Evolutionary conservation across 2,888 invertebrate genomes (phyloP).

Genomic region (Frankliniella intonsa): DNA sequence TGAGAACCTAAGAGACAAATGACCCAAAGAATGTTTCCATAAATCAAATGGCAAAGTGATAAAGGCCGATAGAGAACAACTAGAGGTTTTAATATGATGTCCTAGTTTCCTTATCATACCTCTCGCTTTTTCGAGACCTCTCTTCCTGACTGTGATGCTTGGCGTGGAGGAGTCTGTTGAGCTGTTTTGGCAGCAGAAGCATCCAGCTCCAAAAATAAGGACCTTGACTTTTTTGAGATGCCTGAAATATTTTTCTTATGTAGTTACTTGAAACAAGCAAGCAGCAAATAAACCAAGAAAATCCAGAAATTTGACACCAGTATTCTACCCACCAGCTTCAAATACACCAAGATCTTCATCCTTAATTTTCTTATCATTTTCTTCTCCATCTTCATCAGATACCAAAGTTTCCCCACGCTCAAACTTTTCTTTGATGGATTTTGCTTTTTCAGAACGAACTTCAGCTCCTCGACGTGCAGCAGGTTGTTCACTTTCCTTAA

Average conservation of each 20-base stretch:
- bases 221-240: constrained; percentile 81
- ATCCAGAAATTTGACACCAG: not conserved
- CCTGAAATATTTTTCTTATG: constrained; percentile 50
- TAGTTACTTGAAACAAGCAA: not conserved
- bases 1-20: constrained; percentile 26
- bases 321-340: constrained; percentile 61
- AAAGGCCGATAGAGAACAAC: constrained; percentile 30
- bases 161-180: constrained; percentile 54
- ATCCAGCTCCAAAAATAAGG: constrained; percentile 79
- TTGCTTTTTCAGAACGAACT: constrained; percentile 54
- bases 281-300: not conserved
- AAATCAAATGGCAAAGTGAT: constrained; percentile 30
- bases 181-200: constrained; percentile 64
- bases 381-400: constrained; percentile 57
- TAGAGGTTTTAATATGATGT: not conserved
- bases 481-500: constrained; percentile 64
- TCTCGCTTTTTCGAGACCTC: constrained; percentile 47
- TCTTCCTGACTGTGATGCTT: constrained; percentile 53
- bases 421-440: constrained; percentile 71
- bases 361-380: constrained; percentile 39
- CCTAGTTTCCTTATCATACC: not conserved
- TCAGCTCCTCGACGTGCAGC: constrained; percentile 53
- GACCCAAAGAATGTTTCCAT: constrained; percentile 29
- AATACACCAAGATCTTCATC: constrained; percentile 71
- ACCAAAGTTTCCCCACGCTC: constrained; percentile 67